Conservation (phyloP, 1,140 invertebrate genomes). For the Pseudomyrmex concolor region DNA sequence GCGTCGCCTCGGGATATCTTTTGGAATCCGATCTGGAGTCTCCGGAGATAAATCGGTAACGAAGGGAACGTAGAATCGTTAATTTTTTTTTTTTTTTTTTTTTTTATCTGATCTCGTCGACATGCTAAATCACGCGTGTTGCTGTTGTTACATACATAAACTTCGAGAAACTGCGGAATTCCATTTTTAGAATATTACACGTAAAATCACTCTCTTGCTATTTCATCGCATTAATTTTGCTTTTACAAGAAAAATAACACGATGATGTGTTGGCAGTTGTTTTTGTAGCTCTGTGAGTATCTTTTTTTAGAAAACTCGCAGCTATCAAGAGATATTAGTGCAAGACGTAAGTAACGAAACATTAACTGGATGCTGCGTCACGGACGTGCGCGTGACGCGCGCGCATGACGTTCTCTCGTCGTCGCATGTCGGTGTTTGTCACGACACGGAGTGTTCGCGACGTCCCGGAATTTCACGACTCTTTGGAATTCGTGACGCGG, state of each 20-base stretch:
- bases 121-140: not conserved
- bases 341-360: constrained; percentile 48
- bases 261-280: no score
- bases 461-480: constrained; percentile 42
- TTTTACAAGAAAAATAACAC: no score
- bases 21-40: constrained; percentile 8
- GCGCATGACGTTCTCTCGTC: constrained; percentile 9
- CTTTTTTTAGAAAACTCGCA: not conserved
- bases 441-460: constrained; percentile 11
- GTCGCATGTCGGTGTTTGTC: constrained; percentile 49
- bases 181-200: not conserved
- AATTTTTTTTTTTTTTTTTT: no score
- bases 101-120: constrained; percentile 12
- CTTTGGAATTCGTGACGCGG: constrained; percentile 40
- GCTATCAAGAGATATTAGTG: constrained; percentile 20
- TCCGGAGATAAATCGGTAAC: constrained; percentile 16
- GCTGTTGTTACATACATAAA: not conserved
- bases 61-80: constrained; percentile 4
- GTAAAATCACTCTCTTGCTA: no score
- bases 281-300: no score
- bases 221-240: no score
- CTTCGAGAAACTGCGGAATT: not conserved
- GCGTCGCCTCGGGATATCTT: not conserved
- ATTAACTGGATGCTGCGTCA: constrained; percentile 53
- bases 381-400: constrained; percentile 20